A percentile compares a stretch with the other conserved stretches of the same genome.
Conservation (phyloP, 2,888 invertebrate species). For the Helobdella robusta region DNA sequence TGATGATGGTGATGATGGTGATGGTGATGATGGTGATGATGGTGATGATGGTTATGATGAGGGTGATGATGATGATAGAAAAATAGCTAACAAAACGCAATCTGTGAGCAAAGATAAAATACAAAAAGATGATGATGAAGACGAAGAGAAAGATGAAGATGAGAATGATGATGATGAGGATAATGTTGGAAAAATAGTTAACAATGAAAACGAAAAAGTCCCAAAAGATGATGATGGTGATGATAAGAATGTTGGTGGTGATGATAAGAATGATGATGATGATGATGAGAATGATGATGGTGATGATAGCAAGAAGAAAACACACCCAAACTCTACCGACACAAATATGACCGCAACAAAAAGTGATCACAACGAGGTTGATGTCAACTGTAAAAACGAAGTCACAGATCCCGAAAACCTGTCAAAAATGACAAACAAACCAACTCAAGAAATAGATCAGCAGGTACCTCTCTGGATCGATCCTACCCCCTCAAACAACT, state of each 20-base stretch:
- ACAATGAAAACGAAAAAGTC: neutral
- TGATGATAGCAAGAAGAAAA: neutral
- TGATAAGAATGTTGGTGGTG: too few species aligned
- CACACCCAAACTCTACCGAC: neutral
- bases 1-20: constrained; percentile 1
- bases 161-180: constrained; percentile 7
- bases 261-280: too few species aligned
- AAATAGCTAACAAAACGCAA: too few species aligned
- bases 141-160: neutral
- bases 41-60: neutral
- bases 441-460: too few species aligned
- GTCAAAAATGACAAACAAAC: too few species aligned
- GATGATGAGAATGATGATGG: too few species aligned
- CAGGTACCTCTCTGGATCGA: too few species aligned
- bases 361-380: neutral
- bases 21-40: neutral
- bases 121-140: constrained; percentile 10
- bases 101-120: too few species aligned
- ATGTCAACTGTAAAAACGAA: neutral
- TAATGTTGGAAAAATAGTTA: neutral
- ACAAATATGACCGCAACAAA: neutral
- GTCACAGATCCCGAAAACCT: too few species aligned
- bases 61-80: neutral
- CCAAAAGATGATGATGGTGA: neutral
- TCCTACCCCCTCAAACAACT: too few species aligned